A percentile compares a stretch with the other conserved stretches of the same genome.
phyloP scores from a whole-genome alignment of 2,888 invertebrate species.

The Falcaria lacertinaria region DNA sequence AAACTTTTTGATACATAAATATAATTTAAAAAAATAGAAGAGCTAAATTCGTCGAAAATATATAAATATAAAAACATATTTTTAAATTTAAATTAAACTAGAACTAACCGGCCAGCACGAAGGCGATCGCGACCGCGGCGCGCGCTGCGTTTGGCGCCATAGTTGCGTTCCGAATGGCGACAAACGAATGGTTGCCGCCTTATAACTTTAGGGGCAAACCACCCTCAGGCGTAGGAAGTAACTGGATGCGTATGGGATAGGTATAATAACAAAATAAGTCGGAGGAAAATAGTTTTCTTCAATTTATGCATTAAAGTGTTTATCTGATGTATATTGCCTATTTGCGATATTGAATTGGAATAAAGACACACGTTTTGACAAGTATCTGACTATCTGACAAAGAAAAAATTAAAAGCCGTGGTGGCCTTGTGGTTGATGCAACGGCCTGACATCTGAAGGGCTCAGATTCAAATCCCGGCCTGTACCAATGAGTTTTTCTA shows the following conservation, averaged over 20 bases:
- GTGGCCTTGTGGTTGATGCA: no score
- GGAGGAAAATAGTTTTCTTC: background rate
- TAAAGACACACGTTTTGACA: no score
- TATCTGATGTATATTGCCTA: no score
- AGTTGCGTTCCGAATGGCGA: conserved; percentile 53
- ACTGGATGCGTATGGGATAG: conserved; percentile 6
- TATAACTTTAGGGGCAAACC: conserved; percentile 49
- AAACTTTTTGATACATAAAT: no score
- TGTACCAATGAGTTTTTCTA: no score
- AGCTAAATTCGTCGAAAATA: background rate
- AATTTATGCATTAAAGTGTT: no score
- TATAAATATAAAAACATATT: conserved; percentile 2
- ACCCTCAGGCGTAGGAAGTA: conserved; percentile 37
- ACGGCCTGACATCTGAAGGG: no score
- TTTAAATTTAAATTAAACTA: conserved; percentile 3
- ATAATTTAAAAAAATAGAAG: no score
- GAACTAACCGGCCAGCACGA: conserved; percentile 61
- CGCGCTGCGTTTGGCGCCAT: conserved; percentile 53
- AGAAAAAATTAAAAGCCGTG: no score
- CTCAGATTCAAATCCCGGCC: no score
- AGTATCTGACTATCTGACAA: no score
- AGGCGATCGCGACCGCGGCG: conserved; percentile 44
- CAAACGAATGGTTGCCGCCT: conserved; percentile 39
- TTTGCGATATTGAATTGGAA: no score
- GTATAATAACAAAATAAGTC: background rate